These are phyloP conservation scores for Bombus turneri DNA, from an alignment of 1,140 invertebrate genomes.

Conservation along the genomic window DNA sequence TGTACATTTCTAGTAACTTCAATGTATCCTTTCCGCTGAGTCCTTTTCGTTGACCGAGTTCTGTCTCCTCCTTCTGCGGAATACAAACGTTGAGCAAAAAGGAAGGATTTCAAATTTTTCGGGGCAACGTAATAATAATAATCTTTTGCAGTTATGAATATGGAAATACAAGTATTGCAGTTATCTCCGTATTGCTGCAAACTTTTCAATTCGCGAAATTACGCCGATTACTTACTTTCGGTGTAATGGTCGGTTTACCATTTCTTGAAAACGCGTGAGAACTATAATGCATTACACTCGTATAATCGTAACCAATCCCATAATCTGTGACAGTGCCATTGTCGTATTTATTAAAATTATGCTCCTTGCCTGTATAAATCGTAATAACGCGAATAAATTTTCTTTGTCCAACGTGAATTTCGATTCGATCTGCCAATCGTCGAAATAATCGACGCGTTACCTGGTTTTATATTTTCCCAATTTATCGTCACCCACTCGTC, in stretches of 20 bases:
- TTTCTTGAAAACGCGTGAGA: conserved; percentile 86
- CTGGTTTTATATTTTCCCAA: conserved; percentile 85
- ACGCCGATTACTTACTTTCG: conserved; percentile 81
- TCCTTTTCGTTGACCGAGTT: conserved; percentile 86
- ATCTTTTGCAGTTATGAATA: too few species aligned
- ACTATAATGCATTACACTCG: conserved; percentile 89
- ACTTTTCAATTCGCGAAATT: background rate
- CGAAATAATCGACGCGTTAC: conserved; percentile 64
- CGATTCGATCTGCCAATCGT: background rate
- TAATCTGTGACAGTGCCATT: conserved; percentile 85
- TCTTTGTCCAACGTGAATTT: background rate
- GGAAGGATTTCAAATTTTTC: too few species aligned
- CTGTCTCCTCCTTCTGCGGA: conserved; percentile 56
- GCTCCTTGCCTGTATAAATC: conserved; percentile 81
- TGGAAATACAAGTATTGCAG: background rate
- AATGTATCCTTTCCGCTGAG: conserved; percentile 86
- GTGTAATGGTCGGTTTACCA: conserved; percentile 85
- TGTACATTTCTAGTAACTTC: conserved; percentile 88
- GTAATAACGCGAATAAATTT: background rate
- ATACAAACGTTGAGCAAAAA: background rate
- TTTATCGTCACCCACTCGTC: conserved; percentile 86
- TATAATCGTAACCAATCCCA: conserved; percentile 86
- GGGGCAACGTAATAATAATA: too few species aligned
- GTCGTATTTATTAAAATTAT: conserved; percentile 88
- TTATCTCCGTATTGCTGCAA: too few species aligned